These are phyloP conservation scores for Paratrypauchen microcephalus DNA, from an alignment of 2,797 vertebrate species.

Conservation along the genomic window DNA sequence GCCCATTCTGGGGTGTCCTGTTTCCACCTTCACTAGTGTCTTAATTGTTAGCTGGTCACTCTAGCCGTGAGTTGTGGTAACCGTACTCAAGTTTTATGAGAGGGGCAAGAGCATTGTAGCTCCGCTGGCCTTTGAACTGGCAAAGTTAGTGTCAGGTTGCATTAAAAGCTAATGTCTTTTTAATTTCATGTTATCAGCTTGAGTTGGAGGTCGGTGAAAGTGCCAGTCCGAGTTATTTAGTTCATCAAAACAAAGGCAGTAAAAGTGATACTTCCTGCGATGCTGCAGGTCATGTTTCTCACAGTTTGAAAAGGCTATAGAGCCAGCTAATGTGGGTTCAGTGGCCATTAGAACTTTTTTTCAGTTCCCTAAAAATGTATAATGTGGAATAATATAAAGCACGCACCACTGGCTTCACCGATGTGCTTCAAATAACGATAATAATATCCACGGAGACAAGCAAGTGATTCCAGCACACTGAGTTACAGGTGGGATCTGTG, in stretches of 20 bases:
- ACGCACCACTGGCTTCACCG: no score
- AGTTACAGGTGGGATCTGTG: no score
- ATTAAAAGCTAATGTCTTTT: conserved; percentile 17
- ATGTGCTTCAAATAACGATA: no score
- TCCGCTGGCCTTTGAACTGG: conserved; percentile 17
- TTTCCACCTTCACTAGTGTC: conserved; percentile 58
- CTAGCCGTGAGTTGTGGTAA: conserved; percentile 45
- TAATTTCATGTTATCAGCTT: conserved; percentile 5
- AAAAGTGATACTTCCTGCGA: neutral
- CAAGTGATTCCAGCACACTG: no score
- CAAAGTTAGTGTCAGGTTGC: conserved; percentile 37
- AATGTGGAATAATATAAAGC: no score
- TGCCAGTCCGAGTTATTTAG: neutral
- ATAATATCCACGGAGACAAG: no score
- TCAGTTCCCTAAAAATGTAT: no score
- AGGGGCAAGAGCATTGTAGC: conserved; percentile 24
- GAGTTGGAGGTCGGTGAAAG: neutral
- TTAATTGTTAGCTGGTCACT: conserved; percentile 66
- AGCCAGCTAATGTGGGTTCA: no score
- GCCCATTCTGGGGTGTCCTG: conserved; percentile 63
- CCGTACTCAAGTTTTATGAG: conserved; percentile 50
- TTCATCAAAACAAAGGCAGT: neutral
- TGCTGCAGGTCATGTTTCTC: neutral
- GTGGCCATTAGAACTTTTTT: no score
- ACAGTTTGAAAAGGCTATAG: neutral